Evolutionary conservation across 2,797 vertebrate genomes (phyloP).

Genomic region (Phalanger gymnotis): DNA sequence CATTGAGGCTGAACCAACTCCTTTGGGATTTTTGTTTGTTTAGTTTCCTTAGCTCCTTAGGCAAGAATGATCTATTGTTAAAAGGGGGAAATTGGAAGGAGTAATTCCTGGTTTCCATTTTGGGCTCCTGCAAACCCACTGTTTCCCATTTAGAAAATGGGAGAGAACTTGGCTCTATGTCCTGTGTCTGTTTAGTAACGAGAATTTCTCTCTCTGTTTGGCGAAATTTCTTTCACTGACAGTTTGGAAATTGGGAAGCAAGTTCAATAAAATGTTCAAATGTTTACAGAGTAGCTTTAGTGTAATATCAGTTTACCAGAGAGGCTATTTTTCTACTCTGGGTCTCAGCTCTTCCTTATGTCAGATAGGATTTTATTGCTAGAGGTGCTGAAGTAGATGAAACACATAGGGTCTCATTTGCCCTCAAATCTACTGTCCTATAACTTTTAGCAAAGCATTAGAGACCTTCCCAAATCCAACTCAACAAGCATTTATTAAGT

Average conservation of each 20-base stretch:
- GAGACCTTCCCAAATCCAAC: not conserved
- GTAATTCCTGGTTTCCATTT: not conserved
- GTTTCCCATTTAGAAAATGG: constrained; percentile 20
- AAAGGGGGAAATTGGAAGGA: not conserved
- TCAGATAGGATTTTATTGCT: not conserved
- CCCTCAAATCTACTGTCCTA: not conserved
- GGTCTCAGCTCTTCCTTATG: not conserved
- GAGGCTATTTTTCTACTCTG: constrained; percentile 31
- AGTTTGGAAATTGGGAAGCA: constrained; percentile 2
- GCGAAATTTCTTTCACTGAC: constrained; percentile 1
- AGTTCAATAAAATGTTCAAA: not conserved
- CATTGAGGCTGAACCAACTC: not conserved
- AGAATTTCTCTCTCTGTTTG: not conserved
- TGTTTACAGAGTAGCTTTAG: not conserved
- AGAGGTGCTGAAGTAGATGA: not conserved
- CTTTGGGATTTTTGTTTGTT: not conserved
- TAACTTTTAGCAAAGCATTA: not conserved
- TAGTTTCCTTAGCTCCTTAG: constrained; percentile 3
- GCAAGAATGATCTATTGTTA: constrained; percentile 14
- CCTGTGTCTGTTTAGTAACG: not conserved
- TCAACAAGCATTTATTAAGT: not conserved
- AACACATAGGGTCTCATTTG: not conserved
- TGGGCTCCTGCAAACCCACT: constrained; percentile 15
- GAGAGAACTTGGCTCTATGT: not conserved
- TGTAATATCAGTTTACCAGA: constrained; percentile 11